These are phyloP conservation scores for Callionymus lyra DNA, from an alignment of 2,113 vertebrate genomes.

Conservation along the genomic window DNA sequence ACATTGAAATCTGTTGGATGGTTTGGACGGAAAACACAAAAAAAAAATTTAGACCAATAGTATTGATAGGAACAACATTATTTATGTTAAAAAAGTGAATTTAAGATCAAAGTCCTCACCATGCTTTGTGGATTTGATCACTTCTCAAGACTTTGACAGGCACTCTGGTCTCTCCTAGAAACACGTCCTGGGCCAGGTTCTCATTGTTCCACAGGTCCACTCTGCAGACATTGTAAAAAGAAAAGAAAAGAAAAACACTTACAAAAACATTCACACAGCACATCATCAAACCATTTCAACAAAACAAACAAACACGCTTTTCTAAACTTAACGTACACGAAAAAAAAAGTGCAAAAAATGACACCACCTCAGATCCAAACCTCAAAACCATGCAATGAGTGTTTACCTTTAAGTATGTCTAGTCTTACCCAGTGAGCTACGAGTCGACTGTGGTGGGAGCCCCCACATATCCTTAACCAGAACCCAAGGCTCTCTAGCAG, in stretches of 20 bases:
- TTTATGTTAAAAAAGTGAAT: no score
- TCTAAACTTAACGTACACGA: constrained; percentile 16
- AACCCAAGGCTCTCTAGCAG: constrained; percentile 56
- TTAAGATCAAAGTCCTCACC: constrained; percentile 64
- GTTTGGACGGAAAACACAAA: no score
- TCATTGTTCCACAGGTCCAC: constrained; percentile 95
- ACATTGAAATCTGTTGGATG: no score
- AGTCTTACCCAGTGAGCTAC: constrained; percentile 57
- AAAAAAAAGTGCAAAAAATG: constrained; percentile 36
- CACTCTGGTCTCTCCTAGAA: constrained; percentile 89
- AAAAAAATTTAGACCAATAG: no score
- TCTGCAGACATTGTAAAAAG: constrained; percentile 63
- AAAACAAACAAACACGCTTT: constrained; percentile 38
- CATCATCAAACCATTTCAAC: no score
- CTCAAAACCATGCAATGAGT: constrained; percentile 52
- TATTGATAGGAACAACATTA: no score
- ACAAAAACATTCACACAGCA: no score
- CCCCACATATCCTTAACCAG: constrained; percentile 56
- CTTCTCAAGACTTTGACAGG: constrained; percentile 85
- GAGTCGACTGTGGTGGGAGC: constrained; percentile 46
- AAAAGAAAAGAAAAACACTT: no score
- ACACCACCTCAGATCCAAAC: constrained; percentile 59
- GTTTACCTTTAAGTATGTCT: constrained; percentile 53
- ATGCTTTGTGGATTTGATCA: constrained; percentile 82
- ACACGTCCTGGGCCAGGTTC: constrained; percentile 89